Percentiles rank a stretch among this genome's conserved stretches.
phyloP scores from a whole-genome alignment of 2,113 vertebrate genomes.

The Alethe castanea region DNA sequence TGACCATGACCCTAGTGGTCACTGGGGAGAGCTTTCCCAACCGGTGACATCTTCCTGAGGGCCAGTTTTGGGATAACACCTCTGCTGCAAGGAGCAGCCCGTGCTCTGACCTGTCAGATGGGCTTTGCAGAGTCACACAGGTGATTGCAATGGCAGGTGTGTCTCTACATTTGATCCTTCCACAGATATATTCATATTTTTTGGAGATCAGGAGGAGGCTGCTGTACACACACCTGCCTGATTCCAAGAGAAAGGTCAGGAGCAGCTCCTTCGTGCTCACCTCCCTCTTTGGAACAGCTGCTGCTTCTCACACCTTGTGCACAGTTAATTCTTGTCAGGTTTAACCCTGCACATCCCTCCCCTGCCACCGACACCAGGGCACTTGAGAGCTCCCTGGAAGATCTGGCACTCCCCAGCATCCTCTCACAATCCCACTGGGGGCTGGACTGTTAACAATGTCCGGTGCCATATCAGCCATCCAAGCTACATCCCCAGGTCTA shows the following conservation, averaged over 20 bases:
- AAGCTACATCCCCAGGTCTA: neutral
- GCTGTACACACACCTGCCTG: neutral
- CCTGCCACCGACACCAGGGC: accelerated
- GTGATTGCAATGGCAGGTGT: neutral
- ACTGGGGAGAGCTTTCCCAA: neutral
- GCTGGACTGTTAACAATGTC: neutral
- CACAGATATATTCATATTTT: neutral
- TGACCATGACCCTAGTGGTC: neutral
- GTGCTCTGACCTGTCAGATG: neutral
- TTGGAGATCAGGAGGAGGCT: neutral
- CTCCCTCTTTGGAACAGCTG: conserved; percentile 10
- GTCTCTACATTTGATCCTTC: neutral
- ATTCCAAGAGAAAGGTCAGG: neutral
- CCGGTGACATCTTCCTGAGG: neutral
- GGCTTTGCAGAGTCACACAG: neutral
- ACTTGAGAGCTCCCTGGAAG: neutral
- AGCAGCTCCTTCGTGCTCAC: neutral
- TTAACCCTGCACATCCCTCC: neutral
- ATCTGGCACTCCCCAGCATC: neutral
- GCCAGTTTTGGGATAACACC: neutral
- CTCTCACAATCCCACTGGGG: neutral
- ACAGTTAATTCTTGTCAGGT: neutral
- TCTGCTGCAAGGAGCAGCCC: neutral
- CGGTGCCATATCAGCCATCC: accelerated
- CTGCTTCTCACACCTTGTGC: conserved; percentile 19